phyloP scores from a whole-genome alignment of 2,113 vertebrate genomes.

The Eptesicus fuscus region DNA sequence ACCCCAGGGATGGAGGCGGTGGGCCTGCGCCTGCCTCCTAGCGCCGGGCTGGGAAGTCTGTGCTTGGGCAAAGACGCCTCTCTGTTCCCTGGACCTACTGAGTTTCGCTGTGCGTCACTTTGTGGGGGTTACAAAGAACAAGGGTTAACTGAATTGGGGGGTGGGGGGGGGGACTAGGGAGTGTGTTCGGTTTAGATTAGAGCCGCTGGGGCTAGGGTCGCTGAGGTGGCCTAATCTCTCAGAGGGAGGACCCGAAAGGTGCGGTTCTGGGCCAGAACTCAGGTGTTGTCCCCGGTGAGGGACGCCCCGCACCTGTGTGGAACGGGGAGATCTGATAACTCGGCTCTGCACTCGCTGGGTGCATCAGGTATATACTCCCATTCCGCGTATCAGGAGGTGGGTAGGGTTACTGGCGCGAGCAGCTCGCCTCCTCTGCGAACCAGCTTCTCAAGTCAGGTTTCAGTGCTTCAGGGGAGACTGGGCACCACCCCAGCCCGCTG shows the following conservation, averaged over 20 bases:
- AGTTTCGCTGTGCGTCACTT: conserved; percentile 38
- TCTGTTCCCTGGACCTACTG: background rate
- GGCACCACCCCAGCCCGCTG: background rate
- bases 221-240: background rate
- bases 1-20: background rate
- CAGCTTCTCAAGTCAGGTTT: conserved; percentile 14
- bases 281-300: background rate
- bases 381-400: background rate
- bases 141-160: no score
- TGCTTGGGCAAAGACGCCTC: background rate
- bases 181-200: background rate
- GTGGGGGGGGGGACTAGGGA: no score
- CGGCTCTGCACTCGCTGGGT: background rate
- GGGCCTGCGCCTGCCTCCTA: background rate
- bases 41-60: background rate
- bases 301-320: conserved; percentile 33
- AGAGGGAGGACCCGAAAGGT: background rate
- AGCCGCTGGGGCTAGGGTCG: background rate
- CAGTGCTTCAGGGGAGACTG: background rate
- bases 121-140: background rate
- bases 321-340: background rate
- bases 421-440: background rate
- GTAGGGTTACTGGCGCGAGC: conserved; percentile 10
- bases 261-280: background rate
- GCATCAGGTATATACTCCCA: background rate